phyloP scores from a whole-genome alignment of 2,113 vertebrate species.

The Vireo altiloquus region DNA sequence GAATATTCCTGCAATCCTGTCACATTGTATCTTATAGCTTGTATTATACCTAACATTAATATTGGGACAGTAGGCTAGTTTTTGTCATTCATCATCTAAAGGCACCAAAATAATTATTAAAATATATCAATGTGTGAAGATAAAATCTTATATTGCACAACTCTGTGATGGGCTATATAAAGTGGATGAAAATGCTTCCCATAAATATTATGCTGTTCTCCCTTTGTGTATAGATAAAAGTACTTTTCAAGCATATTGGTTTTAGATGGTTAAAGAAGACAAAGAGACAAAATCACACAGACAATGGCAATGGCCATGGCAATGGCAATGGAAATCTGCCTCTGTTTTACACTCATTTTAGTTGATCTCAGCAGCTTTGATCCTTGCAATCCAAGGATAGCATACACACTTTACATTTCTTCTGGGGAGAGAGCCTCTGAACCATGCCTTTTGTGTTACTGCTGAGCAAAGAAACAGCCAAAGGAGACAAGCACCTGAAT shows the following conservation, averaged over 20 bases:
- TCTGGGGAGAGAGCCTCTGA: not conserved
- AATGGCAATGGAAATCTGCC: not conserved
- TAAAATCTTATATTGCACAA: constrained; percentile 12
- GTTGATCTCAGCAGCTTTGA: not conserved
- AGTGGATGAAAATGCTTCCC: not conserved
- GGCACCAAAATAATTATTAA: constrained; percentile 10
- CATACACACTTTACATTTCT: not conserved
- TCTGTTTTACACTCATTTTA: not conserved
- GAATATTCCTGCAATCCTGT: not conserved
- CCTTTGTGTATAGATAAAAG: not conserved
- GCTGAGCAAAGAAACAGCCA: not conserved
- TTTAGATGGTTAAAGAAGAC: not conserved
- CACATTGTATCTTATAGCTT: not conserved
- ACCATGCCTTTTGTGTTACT: not conserved
- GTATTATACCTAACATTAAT: constrained; percentile 1
- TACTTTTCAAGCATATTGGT: not conserved
- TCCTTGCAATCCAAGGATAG: not conserved
- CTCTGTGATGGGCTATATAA: not conserved
- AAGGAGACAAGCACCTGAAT: not conserved
- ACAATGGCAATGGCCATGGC: not conserved
- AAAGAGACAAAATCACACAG: not conserved
- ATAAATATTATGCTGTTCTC: not conserved
- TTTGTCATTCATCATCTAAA: constrained; percentile 2
- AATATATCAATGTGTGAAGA: not conserved
- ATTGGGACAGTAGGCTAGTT: not conserved